Evolutionary conservation across 2,888 invertebrate genomes (phyloP).

Genomic region (Pelosia muscerda): DNA sequence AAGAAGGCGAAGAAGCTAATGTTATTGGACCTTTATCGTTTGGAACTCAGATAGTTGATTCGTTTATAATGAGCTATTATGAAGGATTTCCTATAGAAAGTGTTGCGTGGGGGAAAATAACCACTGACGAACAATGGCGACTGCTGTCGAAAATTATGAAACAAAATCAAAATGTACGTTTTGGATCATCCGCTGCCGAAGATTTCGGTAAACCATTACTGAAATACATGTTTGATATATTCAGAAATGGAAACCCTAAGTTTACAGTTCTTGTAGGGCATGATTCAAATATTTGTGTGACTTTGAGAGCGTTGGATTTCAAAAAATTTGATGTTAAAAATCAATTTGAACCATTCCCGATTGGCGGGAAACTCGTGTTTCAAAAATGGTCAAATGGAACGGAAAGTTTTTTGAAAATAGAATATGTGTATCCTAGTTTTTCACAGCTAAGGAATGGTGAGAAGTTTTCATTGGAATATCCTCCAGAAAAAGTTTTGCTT

Average conservation of each 20-base stretch:
- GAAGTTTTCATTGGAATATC: slow-evolving; percentile 53
- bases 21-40: slow-evolving; percentile 64
- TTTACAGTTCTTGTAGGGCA: slow-evolving; percentile 71
- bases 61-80: slow-evolving; percentile 75
- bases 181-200: slow-evolving; percentile 60
- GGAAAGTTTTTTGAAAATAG: slow-evolving; percentile 62
- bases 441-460: slow-evolving; percentile 62
- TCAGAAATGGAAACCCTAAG: slow-evolving; percentile 53
- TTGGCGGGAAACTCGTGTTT: slow-evolving; percentile 76
- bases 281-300: slow-evolving; percentile 70
- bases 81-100: slow-evolving; percentile 65
- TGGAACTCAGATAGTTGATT: slow-evolving; percentile 64
- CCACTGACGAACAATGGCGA: slow-evolving; percentile 59
- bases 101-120: slow-evolving; percentile 74
- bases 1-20: slow-evolving; percentile 64
- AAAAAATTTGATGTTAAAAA: slow-evolving; percentile 60
- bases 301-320: slow-evolving; percentile 63
- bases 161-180: slow-evolving; percentile 68
- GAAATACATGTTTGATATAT: slow-evolving; percentile 59
- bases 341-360: slow-evolving; percentile 69
- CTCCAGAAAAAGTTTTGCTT: slow-evolving; percentile 60
- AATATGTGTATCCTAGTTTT: slow-evolving; percentile 68
- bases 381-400: slow-evolving; percentile 69
- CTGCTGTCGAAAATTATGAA: slow-evolving; percentile 58
- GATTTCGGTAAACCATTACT: slow-evolving; percentile 64